Base-by-base conservation (phyloP, 2,113 vertebrate genomes). In the Ursus arctos region DNA sequence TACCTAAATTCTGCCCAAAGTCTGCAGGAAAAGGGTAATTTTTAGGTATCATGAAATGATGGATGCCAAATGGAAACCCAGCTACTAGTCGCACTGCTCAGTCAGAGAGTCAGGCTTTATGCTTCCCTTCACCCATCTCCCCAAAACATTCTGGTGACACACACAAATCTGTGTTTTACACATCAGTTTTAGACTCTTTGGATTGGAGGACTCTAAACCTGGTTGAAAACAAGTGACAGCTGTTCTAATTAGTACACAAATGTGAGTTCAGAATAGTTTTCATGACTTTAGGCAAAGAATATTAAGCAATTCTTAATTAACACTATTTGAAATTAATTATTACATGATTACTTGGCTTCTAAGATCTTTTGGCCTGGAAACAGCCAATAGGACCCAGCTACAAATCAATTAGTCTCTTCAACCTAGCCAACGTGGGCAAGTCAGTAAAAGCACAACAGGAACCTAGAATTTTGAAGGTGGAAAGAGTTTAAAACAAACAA, bases 311-410 rank as follows among this genome's bases (percentile, higher is more conserved):
- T 80, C 47, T 51, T 65, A 69, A 65, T 63, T n/a, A 74, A 72
- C 10, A 82, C 33, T 61, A 93, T 19, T 55, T 67, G 59, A 94
- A 94, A 88, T 61, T 15, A 65, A 61, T 53, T 74, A 95, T 36
- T 80, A 72, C 81, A 57, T 87, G 79, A 43, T 67, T 91, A 53
- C 88, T 86, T 76, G 57, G 63, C 31, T 67, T 76, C 26, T 65
- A n/a, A 69, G 94, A 79, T 63, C 74, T 5, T 94, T 31, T 92
- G 59, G 59, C 24, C 36, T 86, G 14, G 91, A 88, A 88, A 88
- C 0, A 96, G 69, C 16, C 19, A 92, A 18, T 11, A 12, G 22
- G 22, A 24, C 40, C 9, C 33, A 88, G 26, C 22, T 11, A 80
- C 1, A 61, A 72, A 95, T 33, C 40, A 28, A 59, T 40, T 71